Evolutionary conservation across 1,140 invertebrate species (phyloP).

Genomic region (Periplaneta americana): DNA sequence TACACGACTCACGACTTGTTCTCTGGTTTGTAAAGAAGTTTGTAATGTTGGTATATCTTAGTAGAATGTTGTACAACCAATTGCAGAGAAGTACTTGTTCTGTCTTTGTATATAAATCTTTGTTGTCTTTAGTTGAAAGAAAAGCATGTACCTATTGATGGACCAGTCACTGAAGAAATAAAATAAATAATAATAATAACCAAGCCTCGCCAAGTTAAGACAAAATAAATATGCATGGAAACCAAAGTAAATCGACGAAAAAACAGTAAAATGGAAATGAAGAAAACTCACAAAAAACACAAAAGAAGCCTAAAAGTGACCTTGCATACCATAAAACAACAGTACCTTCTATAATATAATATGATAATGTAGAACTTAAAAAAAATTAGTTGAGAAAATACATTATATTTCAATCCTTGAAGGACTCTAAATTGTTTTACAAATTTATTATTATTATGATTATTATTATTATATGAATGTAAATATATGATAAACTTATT

Average conservation of each 20-base stretch:
- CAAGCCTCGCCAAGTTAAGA: not conserved
- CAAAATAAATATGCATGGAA: not conserved
- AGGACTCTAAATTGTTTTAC: conserved; percentile 19
- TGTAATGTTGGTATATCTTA: too few relatives aligned
- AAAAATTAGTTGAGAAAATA: conserved; percentile 13
- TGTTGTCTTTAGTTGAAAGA: not conserved
- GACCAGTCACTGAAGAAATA: not conserved
- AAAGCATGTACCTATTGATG: not conserved
- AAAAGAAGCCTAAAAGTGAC: conserved; percentile 19
- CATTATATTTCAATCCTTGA: conserved; percentile 19
- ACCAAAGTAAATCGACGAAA: not conserved
- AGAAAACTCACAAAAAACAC: conserved; percentile 6
- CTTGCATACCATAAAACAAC: conserved; percentile 13
- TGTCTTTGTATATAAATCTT: not conserved
- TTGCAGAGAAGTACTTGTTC: too few relatives aligned
- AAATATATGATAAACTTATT: conserved; percentile 18
- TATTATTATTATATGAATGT: conserved; percentile 17
- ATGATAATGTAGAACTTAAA: conserved; percentile 2
- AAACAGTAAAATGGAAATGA: not conserved
- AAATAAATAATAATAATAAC: not conserved
- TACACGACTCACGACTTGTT: too few relatives aligned
- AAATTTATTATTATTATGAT: conserved; percentile 17
- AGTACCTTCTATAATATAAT: conserved; percentile 13
- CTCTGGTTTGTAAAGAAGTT: too few relatives aligned
- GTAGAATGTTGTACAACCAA: too few relatives aligned